These are phyloP conservation scores for Seira ritae DNA, from an alignment of 2,888 invertebrate genomes.

Conservation along the genomic window DNA sequence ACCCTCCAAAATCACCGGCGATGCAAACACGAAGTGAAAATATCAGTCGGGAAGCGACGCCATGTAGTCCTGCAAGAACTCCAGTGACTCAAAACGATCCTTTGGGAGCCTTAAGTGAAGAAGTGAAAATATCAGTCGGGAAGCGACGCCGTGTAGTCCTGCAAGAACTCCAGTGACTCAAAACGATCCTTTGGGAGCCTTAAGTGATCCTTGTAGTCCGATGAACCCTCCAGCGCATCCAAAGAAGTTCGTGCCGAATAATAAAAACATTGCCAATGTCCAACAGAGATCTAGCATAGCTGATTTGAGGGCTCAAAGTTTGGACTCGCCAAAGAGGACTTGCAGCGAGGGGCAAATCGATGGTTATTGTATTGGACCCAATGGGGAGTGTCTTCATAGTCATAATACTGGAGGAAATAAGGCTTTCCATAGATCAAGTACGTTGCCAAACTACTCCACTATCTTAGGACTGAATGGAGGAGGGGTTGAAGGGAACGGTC, in stretches of 20 bases:
- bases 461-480: slow-evolving; percentile 36
- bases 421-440: slow-evolving; percentile 72
- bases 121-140: slow-evolving; percentile 36
- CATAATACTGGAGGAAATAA: slow-evolving; percentile 52
- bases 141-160: slow-evolving; percentile 78
- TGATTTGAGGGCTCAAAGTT: slow-evolving; percentile 49
- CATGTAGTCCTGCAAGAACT: slow-evolving; percentile 80
- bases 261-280: neutral
- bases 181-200: slow-evolving; percentile 93
- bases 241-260: slow-evolving; percentile 32
- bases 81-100: slow-evolving; percentile 95
- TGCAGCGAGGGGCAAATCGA: slow-evolving; percentile 72
- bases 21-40: slow-evolving; percentile 37
- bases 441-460: slow-evolving; percentile 72
- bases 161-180: slow-evolving; percentile 89
- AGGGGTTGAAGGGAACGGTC: slow-evolving; percentile 30
- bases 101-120: slow-evolving; percentile 83
- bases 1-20: slow-evolving; percentile 59
- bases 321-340: slow-evolving; percentile 72
- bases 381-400: slow-evolving; percentile 20
- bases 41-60: slow-evolving; percentile 76
- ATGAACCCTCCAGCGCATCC: slow-evolving; percentile 13
- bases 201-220: slow-evolving; percentile 76
- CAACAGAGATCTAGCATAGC: slow-evolving; percentile 41
- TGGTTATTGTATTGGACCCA: slow-evolving; percentile 35